Base-by-base conservation (phyloP, 2,888 invertebrate genomes). In the Nephrotoma flavescens region DNA sequence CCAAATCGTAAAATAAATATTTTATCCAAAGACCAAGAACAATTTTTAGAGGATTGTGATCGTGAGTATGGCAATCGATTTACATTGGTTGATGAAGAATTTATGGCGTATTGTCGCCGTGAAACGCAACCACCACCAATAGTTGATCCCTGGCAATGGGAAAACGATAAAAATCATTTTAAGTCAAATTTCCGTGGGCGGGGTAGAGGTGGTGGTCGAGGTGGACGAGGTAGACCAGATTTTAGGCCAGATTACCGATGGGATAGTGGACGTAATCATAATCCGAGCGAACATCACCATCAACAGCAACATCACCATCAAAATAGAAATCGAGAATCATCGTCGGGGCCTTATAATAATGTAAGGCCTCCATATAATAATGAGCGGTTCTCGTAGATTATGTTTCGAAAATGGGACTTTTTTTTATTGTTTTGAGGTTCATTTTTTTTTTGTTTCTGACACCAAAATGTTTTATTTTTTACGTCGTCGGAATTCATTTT, bases 41-140 rank as follows among this genome's bases (percentile, higher is more conserved):
- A 93, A 85, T 95, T 95, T 88, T 89, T 95, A 86, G 92, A 92
- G 5, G 92, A 93, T 89, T 95, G 94, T 89, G 95, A 95, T 89
- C 92, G 93, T 87, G 93, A 94, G 89, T 93, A 95, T 86, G 92
- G 93, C 88, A 91, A 93, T 87, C 93, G 95, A 88, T 95, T 92
- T 88, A 94, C 95, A 52, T 93, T 93, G 45, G 92, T 93, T 6
- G 95, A 95, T 91, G 91, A 91, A 85, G 94, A 94, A 86, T 95
- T 94, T 89, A 93, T 93, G 92, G 90, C 90, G 42, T 89, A 92
- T 41, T 91, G 90, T 86, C 89, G 91, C 4, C 92, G 92, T 87
- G 90, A 91, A 12, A 91, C 92, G 19, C 89, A 90, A 1, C 92
- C 92, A 9, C 95, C 95, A 4, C 95, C 95, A 6, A 92, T 95